phyloP scores from a whole-genome alignment of 2,888 invertebrate genomes.

The Cotesia congregata region DNA sequence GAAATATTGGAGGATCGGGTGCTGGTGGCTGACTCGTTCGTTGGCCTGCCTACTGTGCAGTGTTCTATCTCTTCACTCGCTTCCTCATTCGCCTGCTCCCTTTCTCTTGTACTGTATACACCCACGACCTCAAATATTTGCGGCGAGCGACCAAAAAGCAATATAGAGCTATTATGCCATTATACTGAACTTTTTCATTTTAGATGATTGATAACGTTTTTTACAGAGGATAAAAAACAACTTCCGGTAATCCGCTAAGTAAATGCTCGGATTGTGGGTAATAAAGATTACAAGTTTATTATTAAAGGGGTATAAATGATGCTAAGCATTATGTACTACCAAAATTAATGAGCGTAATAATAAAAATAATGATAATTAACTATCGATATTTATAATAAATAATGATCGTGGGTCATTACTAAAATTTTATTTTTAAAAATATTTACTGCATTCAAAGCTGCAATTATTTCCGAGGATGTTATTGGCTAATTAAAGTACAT shows the following conservation, averaged over 20 bases:
- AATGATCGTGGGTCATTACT: no score
- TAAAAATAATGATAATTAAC: no score
- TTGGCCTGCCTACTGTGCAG: not conserved
- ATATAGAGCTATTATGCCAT: conserved; percentile 1
- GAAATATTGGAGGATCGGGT: conserved; percentile 19
- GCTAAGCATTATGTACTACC: not conserved
- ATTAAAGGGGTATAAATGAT: not conserved
- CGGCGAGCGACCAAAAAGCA: conserved; percentile 12
- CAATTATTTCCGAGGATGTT: no score
- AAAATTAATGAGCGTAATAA: not conserved
- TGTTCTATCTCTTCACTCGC: not conserved
- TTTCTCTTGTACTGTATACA: not conserved
- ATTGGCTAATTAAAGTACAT: no score
- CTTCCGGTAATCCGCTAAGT: not conserved
- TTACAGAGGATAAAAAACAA: not conserved
- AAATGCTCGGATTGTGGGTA: not conserved
- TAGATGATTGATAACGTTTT: not conserved
- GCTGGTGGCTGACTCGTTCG: conserved; percentile 20
- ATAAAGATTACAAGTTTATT: not conserved
- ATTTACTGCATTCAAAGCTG: no score
- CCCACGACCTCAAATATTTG: conserved; percentile 29
- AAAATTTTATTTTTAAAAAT: no score
- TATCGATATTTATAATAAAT: no score
- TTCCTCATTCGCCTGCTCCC: not conserved
- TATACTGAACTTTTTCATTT: not conserved